A percentile compares a stretch with the other conserved stretches of the same genome.
Conservation (phyloP, 2,113 vertebrate genomes). For the Colius striatus region DNA sequence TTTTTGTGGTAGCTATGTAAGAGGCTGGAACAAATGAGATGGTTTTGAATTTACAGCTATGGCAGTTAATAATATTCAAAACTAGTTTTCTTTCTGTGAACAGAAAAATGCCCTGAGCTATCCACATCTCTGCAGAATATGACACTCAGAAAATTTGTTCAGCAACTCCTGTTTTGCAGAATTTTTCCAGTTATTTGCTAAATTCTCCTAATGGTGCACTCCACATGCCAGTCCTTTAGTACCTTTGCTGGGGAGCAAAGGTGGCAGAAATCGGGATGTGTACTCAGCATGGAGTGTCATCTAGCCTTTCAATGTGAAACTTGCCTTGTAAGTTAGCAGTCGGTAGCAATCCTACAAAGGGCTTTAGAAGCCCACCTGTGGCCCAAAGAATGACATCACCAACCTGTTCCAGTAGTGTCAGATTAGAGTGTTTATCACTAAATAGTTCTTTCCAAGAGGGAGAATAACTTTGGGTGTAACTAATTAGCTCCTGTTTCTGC, state of each 20-base stretch:
- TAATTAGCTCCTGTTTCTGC: background rate
- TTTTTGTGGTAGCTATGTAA: background rate
- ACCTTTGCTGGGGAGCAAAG: background rate
- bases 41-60: background rate
- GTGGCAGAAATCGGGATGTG: background rate
- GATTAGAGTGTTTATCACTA: background rate
- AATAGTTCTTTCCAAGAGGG: background rate
- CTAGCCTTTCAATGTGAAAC: background rate
- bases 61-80: background rate
- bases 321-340: background rate
- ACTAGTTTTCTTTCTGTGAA: background rate
- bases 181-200: background rate
- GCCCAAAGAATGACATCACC: background rate
- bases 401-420: background rate
- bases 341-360: background rate
- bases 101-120: background rate
- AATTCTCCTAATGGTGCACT: background rate
- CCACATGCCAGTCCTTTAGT: background rate
- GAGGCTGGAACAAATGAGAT: background rate
- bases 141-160: background rate
- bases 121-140: background rate
- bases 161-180: background rate
- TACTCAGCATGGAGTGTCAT: background rate
- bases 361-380: background rate
- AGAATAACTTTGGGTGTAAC: background rate